Conservation (phyloP, 2,888 invertebrate species). For the Dusona sp. region DNA sequence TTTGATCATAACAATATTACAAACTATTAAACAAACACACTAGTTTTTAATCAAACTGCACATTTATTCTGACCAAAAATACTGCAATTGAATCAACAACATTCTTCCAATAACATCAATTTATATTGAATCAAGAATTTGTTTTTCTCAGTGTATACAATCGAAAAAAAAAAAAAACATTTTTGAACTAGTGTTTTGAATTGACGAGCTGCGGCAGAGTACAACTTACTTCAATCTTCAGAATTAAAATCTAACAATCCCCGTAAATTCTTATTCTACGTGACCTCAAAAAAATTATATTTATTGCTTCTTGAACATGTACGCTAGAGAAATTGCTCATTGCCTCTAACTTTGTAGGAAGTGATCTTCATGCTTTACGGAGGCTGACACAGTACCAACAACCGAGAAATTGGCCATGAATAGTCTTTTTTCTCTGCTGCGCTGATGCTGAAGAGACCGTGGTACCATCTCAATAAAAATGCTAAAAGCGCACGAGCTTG, state of each 20-base stretch:
- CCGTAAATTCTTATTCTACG: not conserved
- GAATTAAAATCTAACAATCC: not conserved
- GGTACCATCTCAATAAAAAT: slow-evolving; percentile 69
- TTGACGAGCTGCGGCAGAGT: too few relatives aligned
- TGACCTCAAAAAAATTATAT: not conserved
- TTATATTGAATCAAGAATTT: too few relatives aligned
- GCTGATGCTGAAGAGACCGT: slow-evolving; percentile 15
- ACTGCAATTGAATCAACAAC: too few relatives aligned
- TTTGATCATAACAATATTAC: too few relatives aligned
- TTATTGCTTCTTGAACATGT: not conserved
- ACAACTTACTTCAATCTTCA: too few relatives aligned
- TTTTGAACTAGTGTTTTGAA: too few relatives aligned
- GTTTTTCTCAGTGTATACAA: too few relatives aligned
- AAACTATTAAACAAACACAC: too few relatives aligned
- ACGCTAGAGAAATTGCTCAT: slow-evolving; percentile 31
- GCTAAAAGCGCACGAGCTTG: slow-evolving; percentile 63
- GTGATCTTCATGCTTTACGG: slow-evolving; percentile 64
- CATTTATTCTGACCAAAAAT: too few relatives aligned
- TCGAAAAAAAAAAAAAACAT: too few relatives aligned
- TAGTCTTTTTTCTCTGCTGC: slow-evolving; percentile 41
- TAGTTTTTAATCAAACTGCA: too few relatives aligned
- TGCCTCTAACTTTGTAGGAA: slow-evolving; percentile 39
- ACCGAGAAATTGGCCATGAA: slow-evolving; percentile 54
- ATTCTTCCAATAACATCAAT: too few relatives aligned
- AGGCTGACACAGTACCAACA: slow-evolving; percentile 39